Conservation (phyloP, 2,888 invertebrate genomes). For the Eudasyphora cyanicolor region DNA sequence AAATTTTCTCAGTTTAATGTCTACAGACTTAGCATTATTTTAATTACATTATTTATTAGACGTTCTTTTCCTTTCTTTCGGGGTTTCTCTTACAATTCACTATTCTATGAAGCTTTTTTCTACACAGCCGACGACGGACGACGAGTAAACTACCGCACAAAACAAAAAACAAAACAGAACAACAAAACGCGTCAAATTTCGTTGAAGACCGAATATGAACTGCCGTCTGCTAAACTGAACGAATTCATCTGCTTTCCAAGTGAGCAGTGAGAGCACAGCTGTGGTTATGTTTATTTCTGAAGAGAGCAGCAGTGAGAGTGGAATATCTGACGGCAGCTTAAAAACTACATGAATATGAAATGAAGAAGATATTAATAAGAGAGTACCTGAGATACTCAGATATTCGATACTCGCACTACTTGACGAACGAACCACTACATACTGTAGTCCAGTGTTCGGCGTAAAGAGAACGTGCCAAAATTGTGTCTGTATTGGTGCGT, state of each 20-base stretch:
- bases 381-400: too few species aligned
- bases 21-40: not conserved
- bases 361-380: too few species aligned
- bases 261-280: not conserved
- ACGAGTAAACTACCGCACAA: not conserved
- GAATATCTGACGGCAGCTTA: too few species aligned
- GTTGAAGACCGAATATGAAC: too few species aligned
- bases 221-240: slow-evolving; percentile 72
- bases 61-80: not conserved
- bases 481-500: too few species aligned
- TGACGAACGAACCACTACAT: too few species aligned
- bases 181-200: slow-evolving; percentile 69
- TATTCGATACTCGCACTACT: too few species aligned
- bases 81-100: slow-evolving; percentile 7
- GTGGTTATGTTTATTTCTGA: not conserved
- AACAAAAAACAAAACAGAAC: slow-evolving; percentile 26
- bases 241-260: slow-evolving; percentile 40
- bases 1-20: not conserved
- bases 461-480: too few species aligned
- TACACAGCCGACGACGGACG: too few species aligned
- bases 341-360: too few species aligned
- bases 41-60: slow-evolving; percentile 11
- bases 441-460: too few species aligned
- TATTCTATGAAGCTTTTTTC: not conserved
- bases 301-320: too few species aligned